Base-by-base conservation (phyloP, 1,140 invertebrate genomes). In the Heterodera schachtii region DNA sequence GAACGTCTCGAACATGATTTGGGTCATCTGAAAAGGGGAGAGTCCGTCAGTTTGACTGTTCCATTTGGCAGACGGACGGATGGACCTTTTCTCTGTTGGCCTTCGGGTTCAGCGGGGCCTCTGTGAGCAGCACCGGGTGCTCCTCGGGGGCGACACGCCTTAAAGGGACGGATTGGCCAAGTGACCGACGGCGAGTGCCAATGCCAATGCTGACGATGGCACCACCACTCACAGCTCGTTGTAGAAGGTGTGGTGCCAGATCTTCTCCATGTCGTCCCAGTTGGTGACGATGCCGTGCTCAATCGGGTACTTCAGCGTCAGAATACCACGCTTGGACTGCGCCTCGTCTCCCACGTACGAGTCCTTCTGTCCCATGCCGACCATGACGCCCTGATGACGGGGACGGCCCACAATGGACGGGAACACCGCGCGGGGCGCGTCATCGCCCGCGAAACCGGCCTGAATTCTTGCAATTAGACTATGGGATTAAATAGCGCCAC, bases 231-330 rank as follows among this genome's bases (percentile, higher is more conserved):
- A 71, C 69, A 97, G 92, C 91, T 96, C 95, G 91, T 96, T 96
- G 92, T 96, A 96, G 92, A 96, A 96, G 83, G 95, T 95, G 92
- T 97, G 95, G 92, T 97, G 95, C 95, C 95, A 96, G 91, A 96
- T 96, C 91, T 96, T 96, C 91, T 96, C 95, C 95, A 98, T 97
- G 86, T 97, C 95, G 87, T 97, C 95, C 95, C 96, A 97, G 92
- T 97, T 95, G 86, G 94, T 96, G 82, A 97, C 95, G 89, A 95
- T 95, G 87, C 95, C 95, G 91, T 96, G 95, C 89, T 95, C 95
- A 91, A 97, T 96, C 88, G 96, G 96, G 92, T 97, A 97, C 91
- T 97, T 97, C 90, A 97, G 92, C 82, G 95, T 96, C 85, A 96
- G 93, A 91, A 95, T 95, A 94, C 87, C 87, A 46, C 96, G 94